Conservation (phyloP, 2,888 invertebrate species). For the Liodrosophila aerea region DNA sequence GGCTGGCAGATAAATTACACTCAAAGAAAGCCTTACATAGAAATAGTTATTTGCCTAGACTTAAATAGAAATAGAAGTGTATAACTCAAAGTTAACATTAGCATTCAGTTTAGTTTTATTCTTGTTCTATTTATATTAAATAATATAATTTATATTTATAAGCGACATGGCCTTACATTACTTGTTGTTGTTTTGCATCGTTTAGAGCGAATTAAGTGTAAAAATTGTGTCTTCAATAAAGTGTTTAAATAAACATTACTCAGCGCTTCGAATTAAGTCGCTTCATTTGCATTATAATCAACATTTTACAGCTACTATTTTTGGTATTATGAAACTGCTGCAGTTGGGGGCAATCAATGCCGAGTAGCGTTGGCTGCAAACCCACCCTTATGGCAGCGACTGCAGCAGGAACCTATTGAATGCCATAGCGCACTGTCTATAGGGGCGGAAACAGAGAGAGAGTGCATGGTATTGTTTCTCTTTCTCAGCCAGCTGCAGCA, state of each 20-base stretch:
- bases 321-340: too few species aligned
- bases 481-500: constrained; percentile 51
- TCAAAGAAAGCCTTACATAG: not conserved
- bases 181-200: constrained; percentile 15
- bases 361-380: constrained; percentile 25
- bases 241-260: too few species aligned
- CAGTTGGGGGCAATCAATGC: constrained; percentile 32
- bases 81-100: too few species aligned
- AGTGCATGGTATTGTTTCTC: too few species aligned
- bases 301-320: too few species aligned
- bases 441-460: constrained; percentile 23
- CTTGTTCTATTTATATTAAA: not conserved
- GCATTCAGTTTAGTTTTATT: too few species aligned
- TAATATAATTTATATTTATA: not conserved
- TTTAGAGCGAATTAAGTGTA: constrained; percentile 12
- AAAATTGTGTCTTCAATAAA: constrained; percentile 30
- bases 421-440: constrained; percentile 38
- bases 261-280: too few species aligned
- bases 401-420: constrained; percentile 3
- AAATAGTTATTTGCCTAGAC: too few species aligned
- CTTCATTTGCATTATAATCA: too few species aligned
- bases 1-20: too few species aligned
- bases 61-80: too few species aligned
- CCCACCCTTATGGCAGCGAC: constrained; percentile 32
- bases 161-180: constrained; percentile 1